Conservation (phyloP, 2,888 invertebrate species). For the Drosophila limbata region DNA sequence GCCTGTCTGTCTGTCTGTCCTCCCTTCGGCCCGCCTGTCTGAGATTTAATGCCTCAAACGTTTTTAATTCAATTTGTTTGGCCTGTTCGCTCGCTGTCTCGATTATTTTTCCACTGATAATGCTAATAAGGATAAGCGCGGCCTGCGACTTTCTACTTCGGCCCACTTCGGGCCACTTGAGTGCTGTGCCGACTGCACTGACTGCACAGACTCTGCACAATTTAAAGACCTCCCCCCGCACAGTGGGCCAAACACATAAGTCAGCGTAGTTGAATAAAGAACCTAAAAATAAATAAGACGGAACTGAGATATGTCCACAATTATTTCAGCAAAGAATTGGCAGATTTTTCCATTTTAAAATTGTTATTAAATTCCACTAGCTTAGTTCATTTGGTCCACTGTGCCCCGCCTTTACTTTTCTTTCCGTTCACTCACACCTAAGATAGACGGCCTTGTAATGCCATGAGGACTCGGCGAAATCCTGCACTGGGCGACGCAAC, state of each 20-base stretch:
- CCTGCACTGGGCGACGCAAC: slow-evolving; percentile 26
- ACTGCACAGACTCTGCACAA: slow-evolving; percentile 19
- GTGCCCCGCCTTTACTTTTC: too few species aligned
- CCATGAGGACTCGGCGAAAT: background rate
- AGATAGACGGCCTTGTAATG: slow-evolving; percentile 24
- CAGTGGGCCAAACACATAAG: too few species aligned
- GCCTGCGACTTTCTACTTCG: slow-evolving; percentile 19
- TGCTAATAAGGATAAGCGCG: slow-evolving; percentile 80
- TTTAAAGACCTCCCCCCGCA: background rate
- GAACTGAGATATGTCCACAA: too few species aligned
- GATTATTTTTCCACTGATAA: slow-evolving; percentile 77
- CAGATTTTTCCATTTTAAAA: too few species aligned
- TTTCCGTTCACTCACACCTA: too few species aligned
- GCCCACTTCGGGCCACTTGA: slow-evolving; percentile 40
- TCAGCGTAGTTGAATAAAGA: too few species aligned
- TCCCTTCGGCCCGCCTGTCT: slow-evolving; percentile 24
- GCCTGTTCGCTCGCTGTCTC: slow-evolving; percentile 61
- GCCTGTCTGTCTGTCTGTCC: background rate
- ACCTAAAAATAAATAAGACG: too few species aligned
- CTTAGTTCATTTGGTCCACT: too few species aligned
- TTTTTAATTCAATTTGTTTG: slow-evolving; percentile 80
- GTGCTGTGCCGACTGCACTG: slow-evolving; percentile 27
- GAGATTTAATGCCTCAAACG: slow-evolving; percentile 76
- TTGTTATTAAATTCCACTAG: too few species aligned
- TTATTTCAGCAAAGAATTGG: too few species aligned